Percentiles rank a stretch among this genome's conserved stretches.
Evolutionary conservation across 2,113 vertebrate species (phyloP).

Genomic region (Asarcornis scutulata): DNA sequence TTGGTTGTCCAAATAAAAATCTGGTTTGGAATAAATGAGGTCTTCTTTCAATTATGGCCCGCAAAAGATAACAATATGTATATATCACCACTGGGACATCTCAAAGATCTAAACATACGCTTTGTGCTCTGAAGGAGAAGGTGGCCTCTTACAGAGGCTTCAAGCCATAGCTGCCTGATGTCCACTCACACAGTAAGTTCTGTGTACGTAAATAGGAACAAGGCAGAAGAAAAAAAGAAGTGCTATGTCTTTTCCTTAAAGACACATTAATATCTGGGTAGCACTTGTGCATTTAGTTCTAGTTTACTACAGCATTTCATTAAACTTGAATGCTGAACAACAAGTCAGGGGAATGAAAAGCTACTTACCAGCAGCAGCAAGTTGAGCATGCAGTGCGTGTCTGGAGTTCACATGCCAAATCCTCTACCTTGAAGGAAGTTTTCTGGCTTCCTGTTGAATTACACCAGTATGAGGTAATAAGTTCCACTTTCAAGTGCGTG

Average conservation of each 20-base stretch:
- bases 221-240: background rate
- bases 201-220: background rate
- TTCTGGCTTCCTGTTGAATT: constrained; percentile 6
- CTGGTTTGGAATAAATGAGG: background rate
- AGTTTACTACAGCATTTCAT: background rate
- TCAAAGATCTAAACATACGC: background rate
- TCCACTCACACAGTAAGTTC: background rate
- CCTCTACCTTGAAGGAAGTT: background rate
- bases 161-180: background rate
- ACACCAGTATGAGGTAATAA: background rate
- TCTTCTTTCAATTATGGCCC: background rate
- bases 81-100: background rate
- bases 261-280: background rate
- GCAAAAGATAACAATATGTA: background rate
- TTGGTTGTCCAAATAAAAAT: background rate
- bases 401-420: background rate
- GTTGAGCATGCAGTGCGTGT: background rate
- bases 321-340: background rate
- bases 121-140: background rate
- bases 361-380: background rate
- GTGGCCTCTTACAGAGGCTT: background rate
- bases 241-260: background rate
- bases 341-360: background rate
- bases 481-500: background rate
- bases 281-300: background rate